Evolutionary conservation across 1,140 invertebrate species (phyloP).

Genomic region (Aricia agestis): DNA sequence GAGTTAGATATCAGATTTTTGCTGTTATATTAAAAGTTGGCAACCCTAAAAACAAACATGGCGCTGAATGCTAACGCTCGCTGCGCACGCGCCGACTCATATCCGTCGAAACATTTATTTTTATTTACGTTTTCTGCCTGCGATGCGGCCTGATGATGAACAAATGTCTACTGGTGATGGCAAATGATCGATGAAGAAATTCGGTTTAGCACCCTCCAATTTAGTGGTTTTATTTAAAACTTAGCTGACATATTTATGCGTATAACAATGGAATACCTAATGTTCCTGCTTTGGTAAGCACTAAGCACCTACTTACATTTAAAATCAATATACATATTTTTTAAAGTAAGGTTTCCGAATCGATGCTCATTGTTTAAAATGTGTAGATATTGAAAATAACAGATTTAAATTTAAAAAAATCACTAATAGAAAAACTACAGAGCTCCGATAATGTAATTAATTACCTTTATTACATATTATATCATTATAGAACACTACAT

Average conservation of each 20-base stretch:
- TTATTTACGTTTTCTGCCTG: constrained; percentile 59
- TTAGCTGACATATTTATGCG: not conserved
- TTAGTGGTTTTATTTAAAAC: not conserved
- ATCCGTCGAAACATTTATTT: constrained; percentile 66
- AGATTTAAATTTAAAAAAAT: no score
- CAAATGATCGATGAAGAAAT: constrained; percentile 18
- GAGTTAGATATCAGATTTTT: not conserved
- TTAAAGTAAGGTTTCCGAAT: no score
- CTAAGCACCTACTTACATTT: no score
- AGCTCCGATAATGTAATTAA: no score
- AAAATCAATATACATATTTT: no score
- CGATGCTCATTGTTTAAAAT: no score
- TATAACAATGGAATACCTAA: not conserved
- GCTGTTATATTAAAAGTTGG: not conserved
- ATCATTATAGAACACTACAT: no score
- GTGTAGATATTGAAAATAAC: no score
- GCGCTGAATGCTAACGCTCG: constrained; percentile 61
- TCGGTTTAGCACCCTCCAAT: not conserved
- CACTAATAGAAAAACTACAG: no score
- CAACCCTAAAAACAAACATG: constrained; percentile 57
- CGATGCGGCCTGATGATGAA: constrained; percentile 41
- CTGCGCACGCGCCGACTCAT: constrained; percentile 46
- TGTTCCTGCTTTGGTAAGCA: not conserved
- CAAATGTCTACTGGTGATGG: constrained; percentile 30
- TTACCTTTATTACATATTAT: no score